Evolutionary conservation across 2,797 vertebrate genomes (phyloP), one percentile per base, ranked within the genome.

Genomic region (Toxotes lorentzi): DNA sequence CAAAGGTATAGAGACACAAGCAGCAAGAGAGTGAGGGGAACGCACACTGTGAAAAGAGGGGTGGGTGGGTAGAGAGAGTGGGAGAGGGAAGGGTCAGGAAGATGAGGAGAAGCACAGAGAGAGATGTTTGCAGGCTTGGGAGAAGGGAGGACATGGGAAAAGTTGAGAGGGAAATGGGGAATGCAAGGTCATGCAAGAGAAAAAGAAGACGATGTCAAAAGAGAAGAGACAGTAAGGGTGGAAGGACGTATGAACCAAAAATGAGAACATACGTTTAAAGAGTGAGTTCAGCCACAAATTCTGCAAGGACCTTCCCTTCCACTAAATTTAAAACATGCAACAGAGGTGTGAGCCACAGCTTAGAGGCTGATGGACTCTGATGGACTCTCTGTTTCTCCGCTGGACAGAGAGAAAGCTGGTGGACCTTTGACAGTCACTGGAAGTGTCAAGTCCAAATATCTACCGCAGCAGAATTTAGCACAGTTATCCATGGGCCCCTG

Each of bases 1-100:
- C 13, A 9, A 66, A 80, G 73, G 79, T 68, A 67, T 30, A 48
- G 56, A 70, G 48, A 71, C n/a, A 73, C 24, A 45, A 50, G 65
- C 38, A 57, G 47, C 19, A 43, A 10, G 34, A 53, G 69, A 9
- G 61, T 48, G 12, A 48, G 38, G 40, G 19, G 58, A 40, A 35
- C 21, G 47, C 12, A 10, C n/a, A 34, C 11, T 16, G 56, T 12
- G 34, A 30, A 54, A 35, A 41, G 8, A 23, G 30, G 45, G 30
- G 32, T 30, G 54, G 60, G 51, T n/a, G 40, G 38, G 27, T 4
- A 54, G 53, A 77, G n/a, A 51, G 59, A 27, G 45, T n/a, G 24
- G 8, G 38, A 62, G 23, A 76, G 10, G 61, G 21, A 38, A 34
- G 60, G 10, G 48, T 50, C 4, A 34, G 43, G 57, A 51, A 56